Base-by-base conservation (phyloP, 2,113 vertebrate species). In the Pelodiscus sinensis region DNA sequence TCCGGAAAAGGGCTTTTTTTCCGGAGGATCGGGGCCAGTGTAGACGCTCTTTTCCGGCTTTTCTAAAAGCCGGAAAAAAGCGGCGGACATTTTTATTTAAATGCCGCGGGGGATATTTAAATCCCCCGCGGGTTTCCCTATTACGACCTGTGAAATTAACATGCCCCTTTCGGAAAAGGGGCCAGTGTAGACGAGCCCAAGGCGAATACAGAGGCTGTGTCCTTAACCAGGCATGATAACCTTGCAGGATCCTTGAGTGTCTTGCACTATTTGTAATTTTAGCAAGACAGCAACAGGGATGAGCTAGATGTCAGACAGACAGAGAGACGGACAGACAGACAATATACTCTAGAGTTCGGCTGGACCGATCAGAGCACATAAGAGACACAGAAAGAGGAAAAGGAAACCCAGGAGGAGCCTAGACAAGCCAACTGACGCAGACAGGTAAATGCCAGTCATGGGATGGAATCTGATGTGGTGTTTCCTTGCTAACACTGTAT, bases 201-300 rank as follows among this genome's bases (percentile, higher is more conserved):
- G n/a, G n/a, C n/a, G n/a, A n/a, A n/a, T n/a, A n/a, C n/a, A n/a
- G 9, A 9, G 18, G 68, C 10, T 35, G 21, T 0, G 3, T 60
- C 85, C 56, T 94, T 79, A 80, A 8, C 0, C 0, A 1, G 81
- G 84, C 54, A 35, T 12, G 84, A 54, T 92, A n/a, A n/a, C 90
- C 84, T 94, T 93, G 93, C 87, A 9, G 1, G 1, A 3, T 81
- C 92, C 86, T 88, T 71, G 62, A 27, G 0, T 7, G 35, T 84
- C 57, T 86, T 85, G 62, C 31, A n/a, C 31, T 88, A 50, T 25
- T 24, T 68, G 25, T 88, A 86, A 8, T 93, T 87, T 71, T 82
- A 29, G 62, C 21, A 19, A 65, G 60, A 14, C 22, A 2, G 25
- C 81, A 8, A 0, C 2, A 29, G 84, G 65, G 52, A 73, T 85